Conservation (phyloP, 2,888 invertebrate genomes). For the Lasioglossum pauxillum region DNA sequence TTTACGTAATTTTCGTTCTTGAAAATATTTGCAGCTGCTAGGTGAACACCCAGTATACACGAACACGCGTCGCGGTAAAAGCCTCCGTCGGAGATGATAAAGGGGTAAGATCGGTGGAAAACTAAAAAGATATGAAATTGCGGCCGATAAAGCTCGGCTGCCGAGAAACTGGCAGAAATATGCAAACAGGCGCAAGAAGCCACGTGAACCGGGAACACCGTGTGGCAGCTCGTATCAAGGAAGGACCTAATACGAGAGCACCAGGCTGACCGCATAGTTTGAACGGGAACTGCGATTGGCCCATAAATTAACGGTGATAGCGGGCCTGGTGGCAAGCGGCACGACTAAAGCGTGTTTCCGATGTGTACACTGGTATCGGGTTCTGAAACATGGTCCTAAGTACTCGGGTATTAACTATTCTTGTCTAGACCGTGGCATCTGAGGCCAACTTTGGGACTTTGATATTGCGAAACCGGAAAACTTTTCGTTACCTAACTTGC, state of each 20-base stretch:
- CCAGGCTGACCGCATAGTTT: slow-evolving; percentile 18
- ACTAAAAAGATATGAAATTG: slow-evolving; percentile 10
- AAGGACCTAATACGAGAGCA: slow-evolving; percentile 23
- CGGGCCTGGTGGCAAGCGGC: slow-evolving; percentile 17
- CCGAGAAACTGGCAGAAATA: slow-evolving; percentile 5
- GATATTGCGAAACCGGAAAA: not conserved
- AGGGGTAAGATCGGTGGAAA: slow-evolving; percentile 13
- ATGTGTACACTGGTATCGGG: slow-evolving; percentile 41
- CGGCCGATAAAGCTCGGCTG: not conserved
- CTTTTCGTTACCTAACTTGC: not conserved
- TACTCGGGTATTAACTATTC: slow-evolving; percentile 38
- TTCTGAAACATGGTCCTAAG: slow-evolving; percentile 53
- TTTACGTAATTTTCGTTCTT: not conserved
- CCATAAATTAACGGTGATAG: slow-evolving; percentile 59
- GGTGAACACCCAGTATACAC: not conserved
- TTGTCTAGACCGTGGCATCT: slow-evolving; percentile 1
- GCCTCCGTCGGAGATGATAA: slow-evolving; percentile 11
- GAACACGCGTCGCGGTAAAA: slow-evolving; percentile 6
- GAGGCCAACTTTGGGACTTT: not conserved
- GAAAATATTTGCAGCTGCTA: not conserved
- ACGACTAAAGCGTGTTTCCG: slow-evolving; percentile 41
- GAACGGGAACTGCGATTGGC: slow-evolving; percentile 42
- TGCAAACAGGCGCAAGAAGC: not conserved
- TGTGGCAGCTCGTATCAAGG: slow-evolving; percentile 1
- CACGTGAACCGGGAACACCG: slow-evolving; percentile 21